phyloP scores from a whole-genome alignment of 2,113 vertebrate genomes.

The Corapipo altera region DNA sequence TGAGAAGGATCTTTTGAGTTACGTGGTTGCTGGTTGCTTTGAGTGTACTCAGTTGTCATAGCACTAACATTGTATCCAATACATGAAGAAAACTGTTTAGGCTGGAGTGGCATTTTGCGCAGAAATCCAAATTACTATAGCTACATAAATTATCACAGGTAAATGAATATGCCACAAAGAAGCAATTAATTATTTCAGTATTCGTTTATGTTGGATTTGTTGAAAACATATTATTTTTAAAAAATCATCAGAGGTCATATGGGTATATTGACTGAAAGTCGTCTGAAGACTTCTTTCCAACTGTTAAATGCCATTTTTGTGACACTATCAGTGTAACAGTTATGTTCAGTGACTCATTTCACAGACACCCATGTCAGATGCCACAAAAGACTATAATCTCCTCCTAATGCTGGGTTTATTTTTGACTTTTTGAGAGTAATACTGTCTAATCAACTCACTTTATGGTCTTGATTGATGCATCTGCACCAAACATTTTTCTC shows the following conservation, averaged over 20 bases:
- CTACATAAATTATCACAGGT: neutral
- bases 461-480: neutral
- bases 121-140: neutral
- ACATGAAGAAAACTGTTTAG: neutral
- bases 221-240: neutral
- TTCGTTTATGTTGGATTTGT: neutral
- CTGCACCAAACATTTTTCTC: neutral
- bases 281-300: neutral
- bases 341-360: neutral
- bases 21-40: neutral
- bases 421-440: neutral
- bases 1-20: neutral
- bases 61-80: neutral
- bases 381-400: neutral
- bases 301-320: constrained; percentile 12
- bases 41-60: neutral
- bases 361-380: neutral
- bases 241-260: neutral
- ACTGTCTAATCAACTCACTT: neutral
- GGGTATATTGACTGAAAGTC: neutral
- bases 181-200: neutral
- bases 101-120: neutral
- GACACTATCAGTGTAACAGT: neutral
- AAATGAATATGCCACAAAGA: neutral
- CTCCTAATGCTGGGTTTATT: neutral